Evolutionary conservation across 2,888 invertebrate genomes (phyloP).

Genomic region (Acrocera orbiculus): DNA sequence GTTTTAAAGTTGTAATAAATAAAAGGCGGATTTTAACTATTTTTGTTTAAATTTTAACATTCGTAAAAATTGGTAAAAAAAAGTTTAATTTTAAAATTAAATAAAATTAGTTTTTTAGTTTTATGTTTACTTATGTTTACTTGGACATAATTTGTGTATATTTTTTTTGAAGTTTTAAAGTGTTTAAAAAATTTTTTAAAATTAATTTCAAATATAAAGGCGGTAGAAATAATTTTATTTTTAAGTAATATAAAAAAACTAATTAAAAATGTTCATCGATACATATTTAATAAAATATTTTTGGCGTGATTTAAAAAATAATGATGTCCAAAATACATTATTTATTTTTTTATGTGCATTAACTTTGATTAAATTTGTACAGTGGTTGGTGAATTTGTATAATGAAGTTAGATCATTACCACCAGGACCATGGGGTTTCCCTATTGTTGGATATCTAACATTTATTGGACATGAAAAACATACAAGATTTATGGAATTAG

Average conservation of each 20-base stretch:
- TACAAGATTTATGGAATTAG: slow-evolving; percentile 57
- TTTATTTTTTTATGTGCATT: slow-evolving; percentile 24
- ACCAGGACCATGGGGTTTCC: slow-evolving; percentile 78
- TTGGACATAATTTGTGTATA: no score
- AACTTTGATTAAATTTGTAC: slow-evolving; percentile 24
- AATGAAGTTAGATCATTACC: slow-evolving; percentile 40
- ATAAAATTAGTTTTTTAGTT: no score
- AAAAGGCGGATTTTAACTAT: no score
- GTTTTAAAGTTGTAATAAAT: background rate
- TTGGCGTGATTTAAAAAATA: slow-evolving; percentile 22
- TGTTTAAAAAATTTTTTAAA: background rate
- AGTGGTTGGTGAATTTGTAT: slow-evolving; percentile 26
- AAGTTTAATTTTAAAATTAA: no score
- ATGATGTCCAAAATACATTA: slow-evolving; percentile 24
- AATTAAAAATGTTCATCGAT: slow-evolving; percentile 20
- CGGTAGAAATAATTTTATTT: slow-evolving; percentile 2
- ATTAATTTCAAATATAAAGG: background rate
- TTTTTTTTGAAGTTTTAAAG: no score
- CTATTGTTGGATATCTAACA: slow-evolving; percentile 66
- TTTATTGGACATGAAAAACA: slow-evolving; percentile 61
- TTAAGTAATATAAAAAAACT: background rate
- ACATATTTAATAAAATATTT: slow-evolving; percentile 25
- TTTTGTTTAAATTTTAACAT: no score
- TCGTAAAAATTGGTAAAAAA: no score
- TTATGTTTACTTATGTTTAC: no score